Percentiles rank a stretch among this genome's conserved stretches.
These are phyloP conservation scores for Nomada flava DNA, from an alignment of 2,888 invertebrate genomes.

Conservation along the genomic window DNA sequence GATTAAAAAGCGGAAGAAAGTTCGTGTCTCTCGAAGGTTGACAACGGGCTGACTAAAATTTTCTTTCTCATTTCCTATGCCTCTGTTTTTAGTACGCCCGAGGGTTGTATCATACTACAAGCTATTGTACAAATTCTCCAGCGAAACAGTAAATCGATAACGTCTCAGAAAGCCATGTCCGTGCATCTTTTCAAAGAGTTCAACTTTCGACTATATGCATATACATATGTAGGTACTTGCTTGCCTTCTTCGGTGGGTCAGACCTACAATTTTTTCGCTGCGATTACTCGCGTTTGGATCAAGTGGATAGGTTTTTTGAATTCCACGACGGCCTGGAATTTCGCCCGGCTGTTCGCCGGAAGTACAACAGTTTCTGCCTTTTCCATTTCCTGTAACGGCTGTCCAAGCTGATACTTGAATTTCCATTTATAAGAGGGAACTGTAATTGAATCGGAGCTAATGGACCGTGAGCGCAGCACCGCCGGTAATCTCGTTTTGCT, in stretches of 20 bases:
- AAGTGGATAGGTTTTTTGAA: no score
- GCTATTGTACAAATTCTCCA: background rate
- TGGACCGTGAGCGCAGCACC: constrained; percentile 49
- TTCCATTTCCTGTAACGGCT: background rate
- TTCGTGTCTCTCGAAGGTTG: constrained; percentile 16
- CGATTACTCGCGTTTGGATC: no score
- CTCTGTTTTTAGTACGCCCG: no score
- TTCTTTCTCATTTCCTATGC: background rate
- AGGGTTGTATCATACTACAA: no score
- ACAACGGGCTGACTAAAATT: background rate
- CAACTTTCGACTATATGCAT: no score
- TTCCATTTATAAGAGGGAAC: constrained; percentile 37
- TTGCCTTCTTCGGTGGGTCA: no score
- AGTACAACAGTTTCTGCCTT: constrained; percentile 1
- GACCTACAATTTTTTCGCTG: no score
- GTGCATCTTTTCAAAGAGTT: no score
- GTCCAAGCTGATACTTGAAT: constrained; percentile 33
- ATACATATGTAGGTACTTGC: no score
- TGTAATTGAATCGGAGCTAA: constrained; percentile 65
- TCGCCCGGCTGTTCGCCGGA: background rate
- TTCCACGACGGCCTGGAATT: background rate
- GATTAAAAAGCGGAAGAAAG: constrained; percentile 9
- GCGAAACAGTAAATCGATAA: no score
- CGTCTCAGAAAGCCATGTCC: no score
- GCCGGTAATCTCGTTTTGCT: constrained; percentile 63